These are phyloP conservation scores for Pocillopora verrucosa DNA, from an alignment of 64 coral and sea anemone species.

Conservation along the genomic window DNA sequence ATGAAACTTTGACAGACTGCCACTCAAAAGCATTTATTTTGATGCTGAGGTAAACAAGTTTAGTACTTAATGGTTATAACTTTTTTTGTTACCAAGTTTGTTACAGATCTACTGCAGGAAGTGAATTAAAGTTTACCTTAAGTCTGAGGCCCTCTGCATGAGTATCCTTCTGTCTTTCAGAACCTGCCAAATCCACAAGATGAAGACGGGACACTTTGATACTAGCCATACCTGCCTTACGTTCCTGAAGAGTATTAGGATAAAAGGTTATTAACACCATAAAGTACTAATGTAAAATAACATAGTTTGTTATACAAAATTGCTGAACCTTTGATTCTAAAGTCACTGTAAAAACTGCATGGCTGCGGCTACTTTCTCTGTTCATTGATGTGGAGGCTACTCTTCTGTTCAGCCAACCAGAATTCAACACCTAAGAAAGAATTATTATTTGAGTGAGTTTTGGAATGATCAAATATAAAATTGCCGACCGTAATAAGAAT, in stretches of 20 bases:
- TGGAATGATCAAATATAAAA: too few relatives aligned
- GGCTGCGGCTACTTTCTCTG: constrained; percentile 95
- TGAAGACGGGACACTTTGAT: constrained; percentile 96
- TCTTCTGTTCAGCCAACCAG: constrained; percentile 94
- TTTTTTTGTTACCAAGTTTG: neutral
- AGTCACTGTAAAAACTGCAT: constrained; percentile 96
- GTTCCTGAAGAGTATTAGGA: constrained; percentile 48
- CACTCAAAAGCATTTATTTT: too few relatives aligned
- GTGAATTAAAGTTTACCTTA: constrained; percentile 47
- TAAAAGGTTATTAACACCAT: neutral
- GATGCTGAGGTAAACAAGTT: too few relatives aligned
- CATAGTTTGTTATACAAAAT: neutral
- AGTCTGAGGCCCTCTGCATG: constrained; percentile 91
- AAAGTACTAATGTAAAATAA: neutral
- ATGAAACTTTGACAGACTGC: too few relatives aligned
- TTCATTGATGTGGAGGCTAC: constrained; percentile 98
- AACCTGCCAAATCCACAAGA: constrained; percentile 95
- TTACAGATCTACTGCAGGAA: neutral
- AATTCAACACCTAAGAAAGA: constrained; percentile 85
- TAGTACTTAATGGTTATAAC: neutral
- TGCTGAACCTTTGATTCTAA: constrained; percentile 89
- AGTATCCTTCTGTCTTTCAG: constrained; percentile 96
- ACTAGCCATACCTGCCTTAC: constrained; percentile 86
- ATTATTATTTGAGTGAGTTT: neutral
- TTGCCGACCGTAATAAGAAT: neutral